Evolutionary conservation across 92 coral and sea anemone genomes (phyloP), one percentile per base, ranked within the genome.

Genomic region (Palythoa caribaeorum): DNA sequence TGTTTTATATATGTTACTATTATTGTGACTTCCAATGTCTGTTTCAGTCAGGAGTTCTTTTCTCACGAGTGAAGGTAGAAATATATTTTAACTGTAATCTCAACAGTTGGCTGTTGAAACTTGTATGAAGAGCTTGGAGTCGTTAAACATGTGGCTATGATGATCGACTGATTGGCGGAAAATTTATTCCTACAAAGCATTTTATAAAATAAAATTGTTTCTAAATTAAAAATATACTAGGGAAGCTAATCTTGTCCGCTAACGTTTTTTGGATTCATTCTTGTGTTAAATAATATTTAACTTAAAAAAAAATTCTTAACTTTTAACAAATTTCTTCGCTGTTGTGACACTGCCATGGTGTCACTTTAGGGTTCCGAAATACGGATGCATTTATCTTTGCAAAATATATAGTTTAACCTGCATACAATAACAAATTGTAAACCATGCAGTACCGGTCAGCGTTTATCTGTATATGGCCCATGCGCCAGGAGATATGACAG

Each of bases 231-330:
- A 40, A 13, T 20, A 73, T 73, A 9, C 38, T 35, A 37, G 4
- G 14, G 48, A 57, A 9, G 20, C 20, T 78, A 78, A 37, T n/a
- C 13, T 37, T 78, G 2, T 37, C 4, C 20, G 35, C 44, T 52
- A 76, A 76, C 80, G 21, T 50, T 1, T 57, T 78, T 54, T 37
- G 36, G 50, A 17, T 55, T 38, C 21, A 1, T 37, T 13, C 37
- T 78, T 17, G 52, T 54, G 21, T 78, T 78, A 78, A 78, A 78
- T 78, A 78, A 78, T 78, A 78, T 54, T 38, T 12, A 38, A 28
- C 28, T 28, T 28, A 28, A 28, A 39, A 47, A 35, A 36, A 17
- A 76, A 19, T 78, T 54, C 51, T 57, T 54, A 57, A 57, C 83
- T 15, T 57, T 57, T 44, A 78, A 78, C 71, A 54, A 16, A 57